phyloP scores from a whole-genome alignment of 2,797 vertebrate species.

The Hylomyscus alleni region DNA sequence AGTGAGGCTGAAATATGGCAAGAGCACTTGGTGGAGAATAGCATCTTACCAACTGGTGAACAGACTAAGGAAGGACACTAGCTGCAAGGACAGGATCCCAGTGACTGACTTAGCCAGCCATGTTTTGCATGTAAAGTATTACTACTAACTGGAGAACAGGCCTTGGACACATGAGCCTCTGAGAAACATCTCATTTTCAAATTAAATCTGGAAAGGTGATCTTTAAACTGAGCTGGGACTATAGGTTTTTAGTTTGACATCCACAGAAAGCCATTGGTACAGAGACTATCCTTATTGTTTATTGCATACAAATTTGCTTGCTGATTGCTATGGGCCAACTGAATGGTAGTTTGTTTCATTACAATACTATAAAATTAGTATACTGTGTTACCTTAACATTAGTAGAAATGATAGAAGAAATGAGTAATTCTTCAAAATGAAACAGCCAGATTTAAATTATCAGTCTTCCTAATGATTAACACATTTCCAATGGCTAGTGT shows the following conservation, averaged over 20 bases:
- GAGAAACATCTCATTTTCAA: neutral
- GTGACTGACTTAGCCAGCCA: neutral
- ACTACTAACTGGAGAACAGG: neutral
- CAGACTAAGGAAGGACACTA: neutral
- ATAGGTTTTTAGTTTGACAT: neutral
- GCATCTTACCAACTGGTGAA: neutral
- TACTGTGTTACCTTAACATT: neutral
- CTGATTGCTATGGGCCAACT: neutral
- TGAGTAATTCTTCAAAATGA: neutral
- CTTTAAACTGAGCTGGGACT: neutral
- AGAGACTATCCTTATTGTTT: neutral
- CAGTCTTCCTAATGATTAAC: neutral
- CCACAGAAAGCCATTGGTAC: neutral
- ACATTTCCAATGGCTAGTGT: neutral
- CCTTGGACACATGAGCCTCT: too few relatives aligned
- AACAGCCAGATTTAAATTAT: neutral
- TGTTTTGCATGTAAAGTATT: too few relatives aligned
- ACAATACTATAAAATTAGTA: neutral
- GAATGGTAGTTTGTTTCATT: neutral
- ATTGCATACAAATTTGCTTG: neutral
- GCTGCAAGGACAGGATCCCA: neutral
- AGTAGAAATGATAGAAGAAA: neutral
- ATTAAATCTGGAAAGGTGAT: neutral
- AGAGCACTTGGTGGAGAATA: neutral
- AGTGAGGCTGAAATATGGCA: neutral